These are phyloP conservation scores for Scylla paramamosain DNA, from an alignment of 1,140 invertebrate genomes.

Conservation along the genomic window DNA sequence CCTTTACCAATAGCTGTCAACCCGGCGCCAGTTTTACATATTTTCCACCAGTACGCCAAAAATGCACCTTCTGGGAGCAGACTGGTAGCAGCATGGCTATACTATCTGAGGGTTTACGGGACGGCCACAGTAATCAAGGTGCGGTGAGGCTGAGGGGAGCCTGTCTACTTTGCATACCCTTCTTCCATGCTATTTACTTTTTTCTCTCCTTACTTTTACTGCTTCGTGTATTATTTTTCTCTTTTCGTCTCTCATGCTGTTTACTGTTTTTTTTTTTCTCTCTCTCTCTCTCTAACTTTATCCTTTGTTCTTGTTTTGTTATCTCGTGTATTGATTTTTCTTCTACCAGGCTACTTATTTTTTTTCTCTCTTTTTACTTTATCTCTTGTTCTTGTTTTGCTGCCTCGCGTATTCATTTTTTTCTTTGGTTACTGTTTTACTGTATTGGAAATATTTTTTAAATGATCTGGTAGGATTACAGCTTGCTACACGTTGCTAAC, in stretches of 20 bases:
- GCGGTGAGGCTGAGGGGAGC: neutral
- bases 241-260: neutral
- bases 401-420: no score
- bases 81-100: neutral
- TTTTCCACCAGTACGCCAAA: neutral
- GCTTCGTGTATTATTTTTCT: neutral
- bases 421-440: no score
- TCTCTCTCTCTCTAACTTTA: no score
- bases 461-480: no score
- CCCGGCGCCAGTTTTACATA: neutral
- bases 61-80: neutral
- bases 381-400: no score
- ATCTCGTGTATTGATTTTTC: no score
- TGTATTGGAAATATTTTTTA: no score
- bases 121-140: neutral
- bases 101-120: neutral
- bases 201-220: neutral
- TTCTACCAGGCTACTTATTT: no score
- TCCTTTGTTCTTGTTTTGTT: no score
- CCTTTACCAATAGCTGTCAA: neutral
- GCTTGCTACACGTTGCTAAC: no score
- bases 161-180: neutral
- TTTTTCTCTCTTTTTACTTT: no score
- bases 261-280: no score
- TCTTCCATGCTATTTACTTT: neutral